Evolutionary conservation across 1,140 invertebrate genomes (phyloP).

Genomic region (Bombus confusus): DNA sequence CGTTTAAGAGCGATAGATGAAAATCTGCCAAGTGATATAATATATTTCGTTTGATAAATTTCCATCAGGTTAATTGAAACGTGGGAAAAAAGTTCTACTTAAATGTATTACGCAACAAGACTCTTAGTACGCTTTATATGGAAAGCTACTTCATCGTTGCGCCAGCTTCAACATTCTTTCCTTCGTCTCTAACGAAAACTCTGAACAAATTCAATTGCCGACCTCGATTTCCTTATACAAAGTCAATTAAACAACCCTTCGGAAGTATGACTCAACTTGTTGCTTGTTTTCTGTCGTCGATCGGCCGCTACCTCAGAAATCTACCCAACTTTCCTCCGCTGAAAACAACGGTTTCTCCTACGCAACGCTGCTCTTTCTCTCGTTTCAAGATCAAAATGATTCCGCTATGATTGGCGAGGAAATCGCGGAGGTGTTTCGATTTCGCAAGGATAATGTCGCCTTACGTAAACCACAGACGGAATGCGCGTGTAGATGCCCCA

Average conservation of each 20-base stretch:
- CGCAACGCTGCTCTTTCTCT: not conserved
- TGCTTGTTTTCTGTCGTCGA: not conserved
- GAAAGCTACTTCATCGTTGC: not conserved
- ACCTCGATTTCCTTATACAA: not conserved
- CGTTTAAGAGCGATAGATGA: not conserved
- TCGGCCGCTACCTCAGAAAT: not conserved
- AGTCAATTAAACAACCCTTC: not conserved
- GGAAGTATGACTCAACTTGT: not conserved
- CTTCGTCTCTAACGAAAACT: not conserved
- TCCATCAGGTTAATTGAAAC: not conserved
- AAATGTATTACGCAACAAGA: no score
- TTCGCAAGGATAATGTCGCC: slow-evolving; percentile 68
- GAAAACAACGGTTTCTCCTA: not conserved
- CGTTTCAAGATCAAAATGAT: not conserved
- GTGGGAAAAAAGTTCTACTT: no score
- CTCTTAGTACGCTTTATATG: no score
- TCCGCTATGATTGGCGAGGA: slow-evolving; percentile 7
- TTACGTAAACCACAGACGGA: slow-evolving; percentile 69
- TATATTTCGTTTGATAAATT: not conserved
- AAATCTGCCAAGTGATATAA: not conserved
- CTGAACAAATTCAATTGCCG: not conserved
- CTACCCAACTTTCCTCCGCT: no score
- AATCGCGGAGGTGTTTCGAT: slow-evolving; percentile 45
- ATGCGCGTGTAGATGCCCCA: slow-evolving; percentile 66
- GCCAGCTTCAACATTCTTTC: not conserved